Conservation (phyloP, 2,888 invertebrate species). For the Axea sp. region DNA sequence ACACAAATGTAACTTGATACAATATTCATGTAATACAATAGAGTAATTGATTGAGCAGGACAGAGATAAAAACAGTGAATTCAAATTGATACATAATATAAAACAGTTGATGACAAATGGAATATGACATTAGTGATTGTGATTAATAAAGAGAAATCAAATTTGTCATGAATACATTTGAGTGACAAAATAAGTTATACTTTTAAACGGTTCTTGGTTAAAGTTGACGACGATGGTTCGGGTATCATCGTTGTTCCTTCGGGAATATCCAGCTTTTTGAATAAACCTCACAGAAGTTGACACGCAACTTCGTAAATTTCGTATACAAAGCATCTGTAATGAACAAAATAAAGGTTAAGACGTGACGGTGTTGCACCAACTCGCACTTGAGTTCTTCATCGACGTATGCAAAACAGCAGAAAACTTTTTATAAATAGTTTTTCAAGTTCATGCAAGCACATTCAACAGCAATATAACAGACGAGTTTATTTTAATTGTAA, state of each 20-base stretch:
- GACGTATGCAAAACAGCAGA: too few species aligned
- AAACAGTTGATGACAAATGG: too few species aligned
- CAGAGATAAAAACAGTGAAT: too few species aligned
- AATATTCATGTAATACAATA: too few species aligned
- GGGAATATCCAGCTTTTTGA: constrained; percentile 71
- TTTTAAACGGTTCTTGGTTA: constrained; percentile 68
- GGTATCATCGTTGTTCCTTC: constrained; percentile 72
- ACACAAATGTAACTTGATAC: too few species aligned
- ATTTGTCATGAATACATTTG: too few species aligned
- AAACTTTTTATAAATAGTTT: not conserved
- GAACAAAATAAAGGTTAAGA: constrained; percentile 57
- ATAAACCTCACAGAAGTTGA: constrained; percentile 66
- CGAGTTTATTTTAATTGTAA: not conserved
- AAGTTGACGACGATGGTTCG: constrained; percentile 72
- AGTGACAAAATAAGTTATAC: constrained; percentile 51
- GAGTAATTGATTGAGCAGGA: too few species aligned
- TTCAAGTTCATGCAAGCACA: constrained; percentile 2
- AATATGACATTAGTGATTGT: too few species aligned
- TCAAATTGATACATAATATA: too few species aligned
- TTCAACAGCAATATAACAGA: not conserved
- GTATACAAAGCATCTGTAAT: constrained; percentile 75
- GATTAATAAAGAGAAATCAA: not conserved
- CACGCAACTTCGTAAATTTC: constrained; percentile 69
- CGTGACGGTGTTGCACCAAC: not conserved
- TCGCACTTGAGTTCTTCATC: not conserved